A percentile compares a stretch with the other conserved stretches of the same genome.
These are phyloP conservation scores for Dendrolimus pini DNA, from an alignment of 2,888 invertebrate species.

Conservation along the genomic window DNA sequence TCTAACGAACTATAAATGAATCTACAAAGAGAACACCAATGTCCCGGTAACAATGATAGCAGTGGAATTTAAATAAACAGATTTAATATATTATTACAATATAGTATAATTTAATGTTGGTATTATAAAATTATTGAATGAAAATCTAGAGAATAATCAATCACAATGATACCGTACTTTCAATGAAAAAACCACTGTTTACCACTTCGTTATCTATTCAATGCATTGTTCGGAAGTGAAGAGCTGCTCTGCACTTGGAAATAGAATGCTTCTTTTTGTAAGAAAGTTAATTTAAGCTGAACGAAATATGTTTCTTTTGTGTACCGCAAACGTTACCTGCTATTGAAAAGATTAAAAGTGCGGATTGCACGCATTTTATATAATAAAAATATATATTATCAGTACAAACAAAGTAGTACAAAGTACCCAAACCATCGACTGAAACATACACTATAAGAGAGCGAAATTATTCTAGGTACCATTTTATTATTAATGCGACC, in stretches of 20 bases:
- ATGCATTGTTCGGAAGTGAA: constrained; percentile 72
- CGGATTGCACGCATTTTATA: constrained; percentile 29
- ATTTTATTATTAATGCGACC: too few species aligned
- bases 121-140: too few species aligned
- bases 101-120: too few species aligned
- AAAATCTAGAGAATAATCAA: too few species aligned
- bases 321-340: constrained; percentile 60
- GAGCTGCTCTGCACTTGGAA: constrained; percentile 68
- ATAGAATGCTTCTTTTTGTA: constrained; percentile 70
- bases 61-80: too few species aligned
- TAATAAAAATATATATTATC: constrained; percentile 33
- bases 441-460: constrained; percentile 47
- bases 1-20: too few species aligned
- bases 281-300: constrained; percentile 70
- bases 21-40: too few species aligned
- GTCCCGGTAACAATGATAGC: too few species aligned
- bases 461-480: constrained; percentile 43
- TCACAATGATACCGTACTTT: too few species aligned
- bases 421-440: constrained; percentile 39
- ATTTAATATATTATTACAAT: too few species aligned
- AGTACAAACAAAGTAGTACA: constrained; percentile 34
- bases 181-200: constrained; percentile 53
- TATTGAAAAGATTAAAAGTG: constrained; percentile 49
- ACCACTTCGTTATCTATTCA: constrained; percentile 72
- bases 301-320: constrained; percentile 64